Base-by-base conservation (phyloP, 2,888 invertebrate species). In the Chloromyia formosa region DNA sequence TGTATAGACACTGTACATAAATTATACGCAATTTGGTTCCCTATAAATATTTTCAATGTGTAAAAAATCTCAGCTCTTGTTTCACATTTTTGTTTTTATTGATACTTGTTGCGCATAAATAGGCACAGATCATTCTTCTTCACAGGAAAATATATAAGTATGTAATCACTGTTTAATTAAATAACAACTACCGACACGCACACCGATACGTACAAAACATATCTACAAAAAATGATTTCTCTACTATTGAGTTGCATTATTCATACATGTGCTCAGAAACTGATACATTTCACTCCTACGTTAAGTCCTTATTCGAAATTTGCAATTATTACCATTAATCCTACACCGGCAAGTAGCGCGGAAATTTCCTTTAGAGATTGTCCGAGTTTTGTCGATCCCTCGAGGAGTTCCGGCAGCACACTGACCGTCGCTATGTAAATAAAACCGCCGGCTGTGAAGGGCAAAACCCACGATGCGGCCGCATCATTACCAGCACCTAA, bases 381-480 rank as follows among this genome's bases (percentile, higher is more conserved):
- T 82, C 91, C 89, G 73, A 97, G 88, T 82, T 93, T 94, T 3
- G 90, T 91, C n/a, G 91, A 90, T 81, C 97, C 96, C 83, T 95
- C 94, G 78, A 99, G 87, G 62, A 99, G 88, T 86, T 99, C 98
- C 9, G 99, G 99, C 82, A 99, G 94, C 22, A 99, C 97, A 77
- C 98, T 98, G 0, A 99, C 99, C 18, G 98, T 96, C 20, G 99
- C 99, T 81, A 99, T 98, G 85, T 99, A 99, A 84, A 99, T 99
- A 84, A 99, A 99, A n/a, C 99, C 97, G 78, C 96, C 98, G 58
- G 98, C 98, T 23, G 98, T 98, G 81, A 99, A 98, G 14, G 99
- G 98, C 74, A 99, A 87, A 73, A 99, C 94, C 90, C 97, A 95
- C 5, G 92, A 89, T 10, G 93, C 91, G 1, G 94, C 92, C 75